phyloP scores from a whole-genome alignment of 2,113 vertebrate genomes.

The Phrynosoma blainvillii region DNA sequence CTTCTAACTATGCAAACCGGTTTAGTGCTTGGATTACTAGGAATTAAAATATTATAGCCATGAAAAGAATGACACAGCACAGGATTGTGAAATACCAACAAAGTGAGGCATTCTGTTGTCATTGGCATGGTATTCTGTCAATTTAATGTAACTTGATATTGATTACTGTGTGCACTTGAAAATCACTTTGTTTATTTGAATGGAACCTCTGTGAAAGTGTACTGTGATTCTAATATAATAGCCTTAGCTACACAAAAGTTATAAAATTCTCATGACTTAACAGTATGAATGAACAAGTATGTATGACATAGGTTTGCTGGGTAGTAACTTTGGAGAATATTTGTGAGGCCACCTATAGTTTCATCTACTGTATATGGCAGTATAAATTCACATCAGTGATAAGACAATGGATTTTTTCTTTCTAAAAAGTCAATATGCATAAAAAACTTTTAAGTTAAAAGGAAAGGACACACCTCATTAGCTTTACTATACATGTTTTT shows the following conservation, averaged over 20 bases:
- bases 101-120: slow-evolving; percentile 29
- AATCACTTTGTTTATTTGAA: not conserved
- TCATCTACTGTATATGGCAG: not conserved
- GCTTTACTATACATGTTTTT: not conserved
- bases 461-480: not conserved
- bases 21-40: slow-evolving; percentile 28
- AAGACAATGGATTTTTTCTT: not conserved
- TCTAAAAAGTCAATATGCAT: not conserved
- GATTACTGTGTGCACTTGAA: not conserved
- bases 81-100: slow-evolving; percentile 35
- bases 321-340: not conserved
- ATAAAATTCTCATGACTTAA: not conserved
- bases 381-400: not conserved
- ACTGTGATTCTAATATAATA: not conserved
- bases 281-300: not conserved
- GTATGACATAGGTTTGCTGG: not conserved
- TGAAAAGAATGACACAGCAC: not conserved
- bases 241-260: not conserved
- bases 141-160: not conserved
- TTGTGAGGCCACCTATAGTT: not conserved
- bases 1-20: not conserved
- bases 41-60: slow-evolving; percentile 26
- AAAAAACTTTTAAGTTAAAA: not conserved
- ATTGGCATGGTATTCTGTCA: not conserved
- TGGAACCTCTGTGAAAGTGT: slow-evolving; percentile 16